These are phyloP conservation scores for Athalia cordata DNA, from an alignment of 2,888 invertebrate genomes.

Conservation along the genomic window DNA sequence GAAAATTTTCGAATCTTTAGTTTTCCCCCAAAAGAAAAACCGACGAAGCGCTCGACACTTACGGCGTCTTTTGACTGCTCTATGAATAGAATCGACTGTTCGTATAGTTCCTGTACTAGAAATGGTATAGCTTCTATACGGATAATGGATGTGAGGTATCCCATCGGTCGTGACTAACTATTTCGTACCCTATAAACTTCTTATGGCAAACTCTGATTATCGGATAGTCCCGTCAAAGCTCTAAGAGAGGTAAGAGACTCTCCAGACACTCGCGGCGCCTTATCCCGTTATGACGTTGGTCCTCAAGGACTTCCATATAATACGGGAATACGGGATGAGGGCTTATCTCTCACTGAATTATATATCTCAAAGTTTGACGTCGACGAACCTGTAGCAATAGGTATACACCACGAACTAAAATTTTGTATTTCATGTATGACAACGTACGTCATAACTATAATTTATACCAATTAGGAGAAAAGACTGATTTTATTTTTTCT, in stretches of 20 bases:
- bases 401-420: no score
- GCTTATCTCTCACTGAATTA: slow-evolving; percentile 2
- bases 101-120: neutral
- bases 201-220: slow-evolving; percentile 53
- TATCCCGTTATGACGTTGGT: slow-evolving; percentile 42
- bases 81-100: slow-evolving; percentile 39
- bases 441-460: no score
- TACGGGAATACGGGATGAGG: neutral
- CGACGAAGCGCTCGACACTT: neutral
- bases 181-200: slow-evolving; percentile 27
- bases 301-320: slow-evolving; percentile 44
- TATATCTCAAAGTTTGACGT: neutral
- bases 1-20: slow-evolving; percentile 24
- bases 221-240: slow-evolving; percentile 50
- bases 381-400: no score
- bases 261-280: slow-evolving; percentile 43
- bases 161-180: slow-evolving; percentile 50
- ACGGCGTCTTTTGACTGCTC: neutral
- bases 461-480: no score
- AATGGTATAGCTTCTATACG: neutral
- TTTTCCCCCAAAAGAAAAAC: slow-evolving; percentile 29
- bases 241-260: slow-evolving; percentile 42
- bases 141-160: neutral
- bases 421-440: no score
- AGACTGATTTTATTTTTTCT: no score